phyloP scores from a whole-genome alignment of 1,140 invertebrate species.

The Lerema accius region DNA sequence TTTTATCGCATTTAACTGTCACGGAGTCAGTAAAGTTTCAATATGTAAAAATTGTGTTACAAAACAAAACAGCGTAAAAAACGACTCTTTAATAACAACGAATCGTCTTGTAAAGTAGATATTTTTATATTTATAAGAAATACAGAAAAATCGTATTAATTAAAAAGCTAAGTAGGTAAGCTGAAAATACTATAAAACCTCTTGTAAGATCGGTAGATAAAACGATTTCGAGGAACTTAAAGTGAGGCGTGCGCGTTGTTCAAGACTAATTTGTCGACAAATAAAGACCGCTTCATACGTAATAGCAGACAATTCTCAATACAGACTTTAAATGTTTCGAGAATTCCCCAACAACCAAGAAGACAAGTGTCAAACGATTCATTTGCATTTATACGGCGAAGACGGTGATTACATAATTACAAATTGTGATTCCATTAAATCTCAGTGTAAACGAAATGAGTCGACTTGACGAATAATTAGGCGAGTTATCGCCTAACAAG shows the following conservation, averaged over 20 bases:
- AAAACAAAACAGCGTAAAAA: too few relatives aligned
- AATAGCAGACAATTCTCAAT: constrained; percentile 42
- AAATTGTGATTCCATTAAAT: constrained; percentile 66
- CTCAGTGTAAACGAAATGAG: constrained; percentile 47
- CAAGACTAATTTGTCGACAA: constrained; percentile 65
- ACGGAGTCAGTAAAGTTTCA: constrained; percentile 18
- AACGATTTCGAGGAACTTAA: constrained; percentile 69
- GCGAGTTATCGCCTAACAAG: constrained; percentile 56
- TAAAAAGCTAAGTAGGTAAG: constrained; percentile 66
- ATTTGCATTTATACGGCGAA: constrained; percentile 25
- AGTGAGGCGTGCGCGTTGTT: constrained; percentile 54
- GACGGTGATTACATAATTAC: constrained; percentile 47
- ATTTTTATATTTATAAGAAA: too few relatives aligned
- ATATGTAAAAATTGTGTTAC: constrained; percentile 28
- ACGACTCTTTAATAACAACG: too few relatives aligned
- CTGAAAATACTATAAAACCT: constrained; percentile 73
- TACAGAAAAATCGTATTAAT: too few relatives aligned
- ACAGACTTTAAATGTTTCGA: constrained; percentile 21
- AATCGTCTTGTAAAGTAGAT: too few relatives aligned
- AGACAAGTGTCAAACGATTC: constrained; percentile 15
- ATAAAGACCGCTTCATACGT: constrained; percentile 59
- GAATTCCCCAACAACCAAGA: constrained; percentile 9
- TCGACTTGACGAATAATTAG: constrained; percentile 65
- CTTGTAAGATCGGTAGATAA: constrained; percentile 66
- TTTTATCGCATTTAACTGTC: constrained; percentile 19